Conservation (phyloP, 2,113 vertebrate species). For the Atractosteus spatula region DNA sequence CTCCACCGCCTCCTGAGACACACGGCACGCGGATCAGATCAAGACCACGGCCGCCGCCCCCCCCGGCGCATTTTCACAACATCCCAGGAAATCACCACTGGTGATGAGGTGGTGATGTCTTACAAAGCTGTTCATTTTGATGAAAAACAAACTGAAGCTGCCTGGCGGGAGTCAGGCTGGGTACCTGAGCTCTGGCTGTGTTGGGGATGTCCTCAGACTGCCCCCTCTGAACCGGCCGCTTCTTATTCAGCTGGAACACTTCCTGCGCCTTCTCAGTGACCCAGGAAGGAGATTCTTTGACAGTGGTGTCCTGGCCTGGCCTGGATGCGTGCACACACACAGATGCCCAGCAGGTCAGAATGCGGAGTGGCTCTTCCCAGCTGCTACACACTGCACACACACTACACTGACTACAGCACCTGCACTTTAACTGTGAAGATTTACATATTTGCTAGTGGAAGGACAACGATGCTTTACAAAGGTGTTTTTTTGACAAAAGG, state of each 20-base stretch:
- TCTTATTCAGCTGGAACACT: constrained; percentile 56
- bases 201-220: constrained; percentile 77
- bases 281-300: constrained; percentile 80
- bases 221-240: constrained; percentile 66
- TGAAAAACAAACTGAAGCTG: too few relatives aligned
- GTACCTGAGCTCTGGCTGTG: constrained; percentile 49
- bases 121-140: neutral
- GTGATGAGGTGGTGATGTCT: neutral
- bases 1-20: constrained; percentile 74
- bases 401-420: too few relatives aligned
- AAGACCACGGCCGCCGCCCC: too few relatives aligned
- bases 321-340: constrained; percentile 25
- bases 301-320: constrained; percentile 67
- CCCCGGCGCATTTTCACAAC: neutral
- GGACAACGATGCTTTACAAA: too few relatives aligned
- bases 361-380: too few relatives aligned
- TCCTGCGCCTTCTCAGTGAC: constrained; percentile 76
- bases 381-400: too few relatives aligned
- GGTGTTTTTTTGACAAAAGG: too few relatives aligned
- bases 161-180: too few relatives aligned
- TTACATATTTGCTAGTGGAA: too few relatives aligned
- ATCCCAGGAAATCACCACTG: neutral
- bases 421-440: too few relatives aligned
- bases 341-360: constrained; percentile 10
- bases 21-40: constrained; percentile 1